Evolutionary conservation across 2,113 vertebrate species (phyloP), one percentile per base, ranked within the genome.

Genomic region (Chinchilla lanigera): DNA sequence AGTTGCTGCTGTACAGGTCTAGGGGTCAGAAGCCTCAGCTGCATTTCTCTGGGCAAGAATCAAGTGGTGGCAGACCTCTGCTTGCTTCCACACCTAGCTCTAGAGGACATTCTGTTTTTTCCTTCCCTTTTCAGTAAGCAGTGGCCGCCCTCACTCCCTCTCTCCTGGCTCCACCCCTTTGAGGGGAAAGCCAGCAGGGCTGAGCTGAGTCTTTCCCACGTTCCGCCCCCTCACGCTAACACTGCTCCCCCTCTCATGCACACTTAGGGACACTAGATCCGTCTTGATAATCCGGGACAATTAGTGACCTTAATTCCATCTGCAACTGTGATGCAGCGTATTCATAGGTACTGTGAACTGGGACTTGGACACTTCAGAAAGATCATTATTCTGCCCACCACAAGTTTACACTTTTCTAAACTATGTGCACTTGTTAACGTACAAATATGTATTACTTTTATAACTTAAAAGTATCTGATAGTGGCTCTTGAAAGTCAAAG

Each of bases 151-250:
- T 12, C n/a, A 1, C 0, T 47, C 38, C 71, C 50, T 16, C 52
- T 52, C 50, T 52, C 10, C 0, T 4, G 86, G 58, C 28, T 69
- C 35, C 10, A 0, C 33, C 52, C 22, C 50, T 26, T 80, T 8
- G 35, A 26, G 54, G 38, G 30, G 17, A 63, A 78, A 86, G 60
- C 90, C 80, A 54, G 75, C 26, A 12, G 44, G 2, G 11, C 54
- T 65, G 44, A 26, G 63, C 0, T 3, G n/a, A 30, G 35, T 75
- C 58, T 10, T 35, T 44, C 54, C 82, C 38, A 1, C 0, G 0
- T 11, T 63, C 52, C 2, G 0, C 5, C 33, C 22, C 38, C 58
- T 61, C 33, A 30, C 4, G 1, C 44, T 0, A 38, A 35, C 16
- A 30, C 92, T 35, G 2, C 33, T 28, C 26, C 61, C 61, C 35